These are phyloP conservation scores for Ceratitis capitata DNA, from an alignment of 1,140 invertebrate genomes.

Conservation along the genomic window DNA sequence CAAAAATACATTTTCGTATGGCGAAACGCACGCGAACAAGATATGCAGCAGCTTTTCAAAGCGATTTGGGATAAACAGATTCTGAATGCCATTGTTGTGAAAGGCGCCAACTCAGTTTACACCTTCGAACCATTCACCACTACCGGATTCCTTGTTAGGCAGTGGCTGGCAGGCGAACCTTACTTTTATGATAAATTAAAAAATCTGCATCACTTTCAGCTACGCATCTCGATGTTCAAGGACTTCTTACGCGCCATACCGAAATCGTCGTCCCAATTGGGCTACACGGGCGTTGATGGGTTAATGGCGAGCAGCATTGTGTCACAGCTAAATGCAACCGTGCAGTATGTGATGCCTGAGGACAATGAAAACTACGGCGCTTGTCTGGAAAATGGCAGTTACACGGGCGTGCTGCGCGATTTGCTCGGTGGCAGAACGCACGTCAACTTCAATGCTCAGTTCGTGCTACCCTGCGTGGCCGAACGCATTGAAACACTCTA, in stretches of 20 bases:
- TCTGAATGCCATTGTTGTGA: conserved; percentile 52
- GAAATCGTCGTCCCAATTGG: not conserved
- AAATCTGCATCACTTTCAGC: conserved; percentile 48
- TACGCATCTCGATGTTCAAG: conserved; percentile 57
- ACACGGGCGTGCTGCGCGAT: conserved; percentile 51
- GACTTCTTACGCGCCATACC: conserved; percentile 53
- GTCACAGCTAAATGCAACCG: conserved; percentile 51
- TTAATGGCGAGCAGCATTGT: conserved; percentile 48
- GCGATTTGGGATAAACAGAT: conserved; percentile 48
- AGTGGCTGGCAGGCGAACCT: not conserved
- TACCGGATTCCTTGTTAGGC: conserved; percentile 45
- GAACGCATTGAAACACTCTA: conserved; percentile 52
- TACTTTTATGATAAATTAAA: conserved; percentile 51
- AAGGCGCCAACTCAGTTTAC: conserved; percentile 42
- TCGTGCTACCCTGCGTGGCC: conserved; percentile 52
- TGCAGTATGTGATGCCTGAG: conserved; percentile 49
- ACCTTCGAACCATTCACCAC: conserved; percentile 57
- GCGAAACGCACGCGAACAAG: conserved; percentile 44
- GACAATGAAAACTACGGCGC: conserved; percentile 56
- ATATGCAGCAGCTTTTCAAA: conserved; percentile 47
- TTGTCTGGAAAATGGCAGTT: conserved; percentile 51
- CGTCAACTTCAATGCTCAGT: conserved; percentile 54
- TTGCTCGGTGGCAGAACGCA: conserved; percentile 49
- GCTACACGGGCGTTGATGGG: conserved; percentile 52
- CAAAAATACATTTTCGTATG: conserved; percentile 60